Base-by-base conservation (phyloP, 2,113 vertebrate species). In the Pterocles burchelli region DNA sequence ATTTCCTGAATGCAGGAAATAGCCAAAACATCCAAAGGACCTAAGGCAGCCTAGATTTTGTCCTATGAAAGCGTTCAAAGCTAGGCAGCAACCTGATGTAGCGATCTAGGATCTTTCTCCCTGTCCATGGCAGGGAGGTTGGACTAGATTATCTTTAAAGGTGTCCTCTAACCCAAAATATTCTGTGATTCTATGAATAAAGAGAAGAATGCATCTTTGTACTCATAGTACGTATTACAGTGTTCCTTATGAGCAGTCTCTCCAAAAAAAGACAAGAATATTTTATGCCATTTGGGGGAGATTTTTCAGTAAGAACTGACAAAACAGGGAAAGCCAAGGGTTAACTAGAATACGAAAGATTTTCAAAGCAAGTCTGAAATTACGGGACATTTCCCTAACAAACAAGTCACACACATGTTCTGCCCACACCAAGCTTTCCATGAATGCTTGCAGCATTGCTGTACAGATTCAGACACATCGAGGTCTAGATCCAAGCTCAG, bases 381-480 rank as follows among this genome's bases (percentile, higher is more conserved):
- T 34, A 43, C 34, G 43, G 55, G 55, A 43, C 10, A 55, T 68
- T 72, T 75, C 22, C 6, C 29, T 66, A 43, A 54, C 25, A 59
- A 84, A 59, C 3, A 24, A 75, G 24, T 65, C 41, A 28, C 33
- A 68, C 11, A 3, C 6, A 16, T 1, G 3, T 18, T 63, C 31
- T 51, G 38, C 38, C n/a, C 43, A 63, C 11, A 10, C 26, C 17
- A 48, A 55, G 11, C 26, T 83, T 85, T 66, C 33, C 22, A 74
- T 0, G 0, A 66, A 70, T 4, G 5, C 24, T 34, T 34, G 22
- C 14, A 72, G 10, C 7, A 36, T 58, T 45, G 7, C 19, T 66
- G 51, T 7, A 34, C 21, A 68, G 31, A 68, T 46, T 79, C 28
- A 70, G 63, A 15, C 15, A 49, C 16, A 36, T 3, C 9, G 12